These are phyloP conservation scores for Mesochorus sp. DNA, from an alignment of 2,888 invertebrate genomes.

Conservation along the genomic window DNA sequence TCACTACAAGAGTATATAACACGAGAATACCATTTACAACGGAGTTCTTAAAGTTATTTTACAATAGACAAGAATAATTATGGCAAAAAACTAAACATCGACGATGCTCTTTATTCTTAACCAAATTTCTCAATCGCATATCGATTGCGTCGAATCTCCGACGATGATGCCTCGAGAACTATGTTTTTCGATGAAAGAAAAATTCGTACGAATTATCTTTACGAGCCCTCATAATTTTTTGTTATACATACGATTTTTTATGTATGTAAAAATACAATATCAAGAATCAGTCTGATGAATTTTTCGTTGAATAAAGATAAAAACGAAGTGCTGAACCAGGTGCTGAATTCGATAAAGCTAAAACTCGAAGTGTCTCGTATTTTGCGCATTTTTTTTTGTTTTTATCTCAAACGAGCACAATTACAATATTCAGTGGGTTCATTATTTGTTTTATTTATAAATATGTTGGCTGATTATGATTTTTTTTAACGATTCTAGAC, in stretches of 20 bases:
- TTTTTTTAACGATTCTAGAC: neutral
- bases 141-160: too few species aligned
- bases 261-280: conserved; percentile 51
- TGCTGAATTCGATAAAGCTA: conserved; percentile 67
- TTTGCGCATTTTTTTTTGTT: conserved; percentile 52
- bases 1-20: conserved; percentile 17
- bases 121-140: neutral
- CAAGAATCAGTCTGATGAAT: conserved; percentile 41
- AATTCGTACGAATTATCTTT: neutral
- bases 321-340: conserved; percentile 65
- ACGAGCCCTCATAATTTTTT: neutral
- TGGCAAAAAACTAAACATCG: neutral
- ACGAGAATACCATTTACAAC: neutral
- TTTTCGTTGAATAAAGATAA: conserved; percentile 13
- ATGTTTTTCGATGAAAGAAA: neutral
- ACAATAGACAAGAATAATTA: neutral
- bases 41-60: neutral
- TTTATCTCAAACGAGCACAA: neutral
- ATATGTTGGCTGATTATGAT: conserved; percentile 25
- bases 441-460: conserved; percentile 13
- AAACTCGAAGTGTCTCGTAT: conserved; percentile 57
- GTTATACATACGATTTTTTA: conserved; percentile 49
- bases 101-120: neutral
- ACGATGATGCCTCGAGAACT: too few species aligned
- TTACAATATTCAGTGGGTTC: neutral